Base-by-base conservation (phyloP, 2,797 vertebrate species). In the Hyperoplus lanceolatus region DNA sequence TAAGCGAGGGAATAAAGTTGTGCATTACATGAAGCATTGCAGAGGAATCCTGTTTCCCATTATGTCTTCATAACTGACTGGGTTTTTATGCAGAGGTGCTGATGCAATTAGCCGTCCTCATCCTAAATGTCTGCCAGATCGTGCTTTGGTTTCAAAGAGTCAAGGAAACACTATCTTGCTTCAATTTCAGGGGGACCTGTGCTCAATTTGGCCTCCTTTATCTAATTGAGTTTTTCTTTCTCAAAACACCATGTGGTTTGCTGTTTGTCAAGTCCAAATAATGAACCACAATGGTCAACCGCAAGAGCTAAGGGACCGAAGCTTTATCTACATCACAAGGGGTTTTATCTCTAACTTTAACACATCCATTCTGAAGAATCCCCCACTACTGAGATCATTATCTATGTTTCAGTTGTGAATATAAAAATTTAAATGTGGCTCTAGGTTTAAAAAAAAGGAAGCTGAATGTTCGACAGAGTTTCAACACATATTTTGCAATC, bases 131-230 rank as follows among this genome's bases (percentile, higher is more conserved):
- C 90, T 87, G 87, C 87, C 91, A 88, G 89, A 92, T 89, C 61
- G 39, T 84, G 87, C 89, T 93, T 90, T 65, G 77, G 87, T 95
- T 94, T 94, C 93, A 94, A 93, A 93, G 90, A 87, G 81, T 81
- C 85, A 83, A 80, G 84, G 92, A 92, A 93, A 94, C 83, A 86
- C 81, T 88, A 91, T 91, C 91, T 93, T 67, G 65, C 84, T 82
- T 91, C 85, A 88, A 91, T 92, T 93, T 92, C 67, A 51, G 77
- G 65, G 29, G 81, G 86, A 91, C 87, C 90, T 93, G 92, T 83
- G 87, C 85, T 90, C 89, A 87, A 94, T 94, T 94, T 91, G 62
- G 72, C 70, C 85, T 79, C 74, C 80, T 94, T 94, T 89, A 94
- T 93, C 89, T 86, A 91, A 93, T 93, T 83, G 76, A 87, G 76